phyloP scores from a whole-genome alignment of 2,113 vertebrate species.

The Halichoeres trimaculatus region DNA sequence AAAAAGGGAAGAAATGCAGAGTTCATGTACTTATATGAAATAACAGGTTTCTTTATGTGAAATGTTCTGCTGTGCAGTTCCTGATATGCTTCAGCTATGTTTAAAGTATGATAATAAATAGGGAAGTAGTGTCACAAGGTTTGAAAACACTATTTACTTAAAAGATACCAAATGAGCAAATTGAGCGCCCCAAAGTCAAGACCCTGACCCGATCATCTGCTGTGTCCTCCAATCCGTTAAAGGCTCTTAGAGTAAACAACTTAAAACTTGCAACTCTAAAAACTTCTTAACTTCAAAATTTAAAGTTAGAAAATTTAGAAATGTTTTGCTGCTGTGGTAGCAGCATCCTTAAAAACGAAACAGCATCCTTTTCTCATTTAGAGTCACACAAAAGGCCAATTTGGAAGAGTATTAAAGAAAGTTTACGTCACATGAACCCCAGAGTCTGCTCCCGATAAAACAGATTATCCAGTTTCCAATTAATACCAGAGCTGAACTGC shows the following conservation, averaged over 20 bases:
- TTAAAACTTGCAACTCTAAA: background rate
- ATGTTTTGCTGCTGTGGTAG: conserved; percentile 14
- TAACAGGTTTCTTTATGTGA: too few relatives aligned
- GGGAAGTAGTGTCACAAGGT: too few relatives aligned
- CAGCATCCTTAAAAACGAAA: conserved; percentile 21
- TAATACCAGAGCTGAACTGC: conserved; percentile 75
- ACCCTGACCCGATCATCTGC: too few relatives aligned
- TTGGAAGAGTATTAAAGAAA: conserved; percentile 55
- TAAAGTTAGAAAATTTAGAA: conserved; percentile 11
- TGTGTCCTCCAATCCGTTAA: background rate
- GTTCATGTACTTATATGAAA: too few relatives aligned
- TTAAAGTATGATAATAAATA: background rate
- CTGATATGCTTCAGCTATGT: background rate
- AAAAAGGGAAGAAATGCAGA: background rate
- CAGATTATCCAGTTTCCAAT: conserved; percentile 72
- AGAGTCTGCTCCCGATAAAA: conserved; percentile 78
- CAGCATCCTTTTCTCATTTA: conserved; percentile 30
- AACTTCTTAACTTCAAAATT: background rate
- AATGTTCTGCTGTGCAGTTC: background rate
- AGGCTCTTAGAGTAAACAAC: background rate
- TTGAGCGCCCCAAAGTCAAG: too few relatives aligned
- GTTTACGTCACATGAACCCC: conserved; percentile 43
- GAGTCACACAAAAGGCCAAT: conserved; percentile 27
- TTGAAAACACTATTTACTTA: background rate
- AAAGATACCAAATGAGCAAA: background rate